Conservation (phyloP, 1,140 invertebrate species). For the Galleria mellonella region DNA sequence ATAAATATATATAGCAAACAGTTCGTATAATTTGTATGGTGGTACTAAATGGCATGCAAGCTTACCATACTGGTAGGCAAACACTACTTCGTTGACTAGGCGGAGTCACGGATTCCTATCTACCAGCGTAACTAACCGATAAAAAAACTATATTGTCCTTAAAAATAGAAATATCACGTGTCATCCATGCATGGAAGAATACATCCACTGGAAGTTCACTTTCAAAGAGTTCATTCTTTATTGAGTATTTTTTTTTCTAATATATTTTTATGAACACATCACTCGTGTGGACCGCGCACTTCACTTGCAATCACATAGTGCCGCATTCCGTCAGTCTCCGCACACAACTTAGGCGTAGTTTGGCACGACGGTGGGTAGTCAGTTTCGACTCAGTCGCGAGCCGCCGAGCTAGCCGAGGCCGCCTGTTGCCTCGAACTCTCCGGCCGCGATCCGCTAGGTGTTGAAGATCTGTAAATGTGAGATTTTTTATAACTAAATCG, state of each 20-base stretch:
- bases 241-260: constrained; percentile 47
- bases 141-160: constrained; percentile 30
- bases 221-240: constrained; percentile 29
- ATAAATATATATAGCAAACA: too few species aligned
- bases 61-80: constrained; percentile 8
- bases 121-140: constrained; percentile 8
- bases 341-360: background rate
- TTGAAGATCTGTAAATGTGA: constrained; percentile 25
- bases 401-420: constrained; percentile 12
- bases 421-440: constrained; percentile 26
- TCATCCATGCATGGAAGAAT: constrained; percentile 43
- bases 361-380: background rate
- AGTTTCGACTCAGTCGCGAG: constrained; percentile 17
- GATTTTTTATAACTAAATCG: too few species aligned
- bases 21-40: background rate
- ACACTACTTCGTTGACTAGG: constrained; percentile 62
- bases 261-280: constrained; percentile 33
- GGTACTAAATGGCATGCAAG: background rate
- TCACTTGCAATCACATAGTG: background rate
- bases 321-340: background rate
- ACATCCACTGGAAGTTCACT: constrained; percentile 50
- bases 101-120: constrained; percentile 45
- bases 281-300: constrained; percentile 5
- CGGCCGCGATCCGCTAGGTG: constrained; percentile 16
- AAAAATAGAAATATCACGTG: constrained; percentile 62